Evolutionary conservation across 2,888 invertebrate genomes (phyloP).

Genomic region (Ceraclea dissimilis): DNA sequence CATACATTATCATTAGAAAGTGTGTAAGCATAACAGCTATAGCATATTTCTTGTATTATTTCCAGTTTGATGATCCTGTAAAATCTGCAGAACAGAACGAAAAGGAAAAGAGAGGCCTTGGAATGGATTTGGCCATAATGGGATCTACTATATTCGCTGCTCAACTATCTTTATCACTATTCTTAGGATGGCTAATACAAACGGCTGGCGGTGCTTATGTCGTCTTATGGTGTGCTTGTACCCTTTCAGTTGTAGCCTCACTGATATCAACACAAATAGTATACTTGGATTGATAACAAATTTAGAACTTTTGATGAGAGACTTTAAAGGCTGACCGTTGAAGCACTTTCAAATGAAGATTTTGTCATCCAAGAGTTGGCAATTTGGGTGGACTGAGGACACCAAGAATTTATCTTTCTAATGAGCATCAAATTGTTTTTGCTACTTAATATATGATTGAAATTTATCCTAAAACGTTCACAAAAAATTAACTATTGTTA

Average conservation of each 20-base stretch:
- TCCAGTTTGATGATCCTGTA: constrained; percentile 5
- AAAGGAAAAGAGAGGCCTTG: constrained; percentile 32
- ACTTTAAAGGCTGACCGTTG: no score
- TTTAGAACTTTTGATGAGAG: not conserved
- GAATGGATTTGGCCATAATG: constrained; percentile 40
- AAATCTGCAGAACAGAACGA: not conserved
- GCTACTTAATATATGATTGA: no score
- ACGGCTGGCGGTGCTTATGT: constrained; percentile 35
- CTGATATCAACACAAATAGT: constrained; percentile 37
- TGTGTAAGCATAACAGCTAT: no score
- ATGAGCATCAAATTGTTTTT: no score
- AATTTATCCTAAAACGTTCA: no score
- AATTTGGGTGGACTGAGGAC: no score
- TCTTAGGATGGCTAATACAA: constrained; percentile 34
- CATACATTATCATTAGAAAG: no score
- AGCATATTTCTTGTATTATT: no score
- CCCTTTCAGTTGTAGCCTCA: constrained; percentile 34
- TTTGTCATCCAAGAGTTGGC: no score
- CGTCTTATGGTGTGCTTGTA: constrained; percentile 36
- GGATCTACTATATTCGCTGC: constrained; percentile 40
- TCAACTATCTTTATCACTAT: constrained; percentile 34
- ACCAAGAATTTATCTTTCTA: no score
- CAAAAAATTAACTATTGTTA: no score
- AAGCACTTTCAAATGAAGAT: no score
- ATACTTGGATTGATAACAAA: constrained; percentile 29